Conservation (phyloP, 2,888 invertebrate species). For the Drosophila vallismaia region DNA sequence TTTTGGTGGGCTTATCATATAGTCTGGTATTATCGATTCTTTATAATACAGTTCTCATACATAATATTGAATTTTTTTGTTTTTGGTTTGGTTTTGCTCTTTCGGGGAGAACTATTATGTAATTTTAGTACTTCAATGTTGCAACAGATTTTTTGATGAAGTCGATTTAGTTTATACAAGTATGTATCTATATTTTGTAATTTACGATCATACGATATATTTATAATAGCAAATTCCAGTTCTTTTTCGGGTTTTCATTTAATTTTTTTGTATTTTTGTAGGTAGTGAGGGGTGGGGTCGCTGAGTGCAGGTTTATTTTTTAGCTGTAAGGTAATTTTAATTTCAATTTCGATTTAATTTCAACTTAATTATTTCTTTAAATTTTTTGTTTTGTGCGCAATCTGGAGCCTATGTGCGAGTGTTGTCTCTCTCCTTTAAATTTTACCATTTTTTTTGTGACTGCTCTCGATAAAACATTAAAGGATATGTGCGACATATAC, state of each 20-base stretch:
- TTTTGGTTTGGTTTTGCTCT: slow-evolving; percentile 16
- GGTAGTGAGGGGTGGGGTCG: slow-evolving; percentile 17
- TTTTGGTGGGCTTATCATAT: slow-evolving; percentile 56
- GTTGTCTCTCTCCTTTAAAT: slow-evolving; percentile 33
- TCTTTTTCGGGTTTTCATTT: slow-evolving; percentile 53
- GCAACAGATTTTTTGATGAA: slow-evolving; percentile 67
- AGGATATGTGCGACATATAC: slow-evolving; percentile 44
- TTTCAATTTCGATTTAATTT: slow-evolving; percentile 37
- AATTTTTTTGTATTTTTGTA: slow-evolving; percentile 23
- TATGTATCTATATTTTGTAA: slow-evolving; percentile 21
- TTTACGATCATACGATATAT: slow-evolving; percentile 7
- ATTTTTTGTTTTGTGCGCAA: slow-evolving; percentile 39
- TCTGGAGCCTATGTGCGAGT: slow-evolving; percentile 63
- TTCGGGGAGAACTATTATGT: slow-evolving; percentile 24
- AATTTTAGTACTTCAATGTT: slow-evolving; percentile 76
- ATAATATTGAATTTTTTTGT: slow-evolving; percentile 18
- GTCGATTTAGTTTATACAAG: slow-evolving; percentile 32
- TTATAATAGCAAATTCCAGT: slow-evolving; percentile 67
- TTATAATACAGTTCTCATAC: slow-evolving; percentile 68
- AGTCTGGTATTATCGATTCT: slow-evolving; percentile 27
- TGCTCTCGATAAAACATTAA: slow-evolving; percentile 53
- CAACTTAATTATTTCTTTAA: slow-evolving; percentile 9
- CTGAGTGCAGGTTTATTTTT: slow-evolving; percentile 17
- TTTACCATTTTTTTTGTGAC: slow-evolving; percentile 35
- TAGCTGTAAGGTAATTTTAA: slow-evolving; percentile 50